Percentiles rank a stretch among this genome's conserved stretches.
These are phyloP conservation scores for Ypsolopha sequella DNA, from an alignment of 2,888 invertebrate species.

Conservation along the genomic window DNA sequence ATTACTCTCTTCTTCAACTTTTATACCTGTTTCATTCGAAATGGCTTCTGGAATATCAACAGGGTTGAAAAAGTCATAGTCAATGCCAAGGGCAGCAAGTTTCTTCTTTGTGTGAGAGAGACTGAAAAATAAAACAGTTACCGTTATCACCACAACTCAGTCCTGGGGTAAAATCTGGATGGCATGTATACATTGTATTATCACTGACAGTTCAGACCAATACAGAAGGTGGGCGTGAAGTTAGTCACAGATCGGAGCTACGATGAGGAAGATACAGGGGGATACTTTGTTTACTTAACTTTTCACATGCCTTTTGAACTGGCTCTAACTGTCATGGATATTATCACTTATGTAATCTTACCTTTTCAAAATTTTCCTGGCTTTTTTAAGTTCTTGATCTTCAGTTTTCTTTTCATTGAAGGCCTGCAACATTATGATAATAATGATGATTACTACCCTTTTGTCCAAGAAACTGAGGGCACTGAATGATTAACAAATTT, in stretches of 20 bases:
- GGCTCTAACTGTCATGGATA: not conserved
- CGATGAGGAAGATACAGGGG: too few species aligned
- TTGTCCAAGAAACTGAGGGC: too few species aligned
- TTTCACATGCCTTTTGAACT: too few species aligned
- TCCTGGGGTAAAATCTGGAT: too few species aligned
- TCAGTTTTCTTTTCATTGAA: conserved; percentile 50
- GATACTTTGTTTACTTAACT: too few species aligned
- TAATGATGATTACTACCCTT: too few species aligned
- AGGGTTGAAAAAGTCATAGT: conserved; percentile 63
- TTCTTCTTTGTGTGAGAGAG: conserved; percentile 55
- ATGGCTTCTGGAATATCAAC: conserved; percentile 49
- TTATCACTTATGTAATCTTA: conserved; percentile 22
- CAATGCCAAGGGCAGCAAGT: conserved; percentile 57
- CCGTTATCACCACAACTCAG: too few species aligned
- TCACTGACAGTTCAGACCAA: too few species aligned
- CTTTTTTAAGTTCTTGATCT: conserved; percentile 38
- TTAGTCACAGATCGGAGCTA: too few species aligned
- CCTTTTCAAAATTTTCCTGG: conserved; percentile 44
- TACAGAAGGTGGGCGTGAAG: too few species aligned
- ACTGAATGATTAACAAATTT: too few species aligned
- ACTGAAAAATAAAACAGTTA: conserved; percentile 25
- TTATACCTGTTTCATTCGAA: conserved; percentile 6
- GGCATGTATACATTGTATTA: too few species aligned
- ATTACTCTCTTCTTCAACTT: conserved; percentile 9
- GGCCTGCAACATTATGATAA: conserved; percentile 20